Evolutionary conservation across 2,888 invertebrate species (phyloP).

Genomic region (Tridacna crocea): DNA sequence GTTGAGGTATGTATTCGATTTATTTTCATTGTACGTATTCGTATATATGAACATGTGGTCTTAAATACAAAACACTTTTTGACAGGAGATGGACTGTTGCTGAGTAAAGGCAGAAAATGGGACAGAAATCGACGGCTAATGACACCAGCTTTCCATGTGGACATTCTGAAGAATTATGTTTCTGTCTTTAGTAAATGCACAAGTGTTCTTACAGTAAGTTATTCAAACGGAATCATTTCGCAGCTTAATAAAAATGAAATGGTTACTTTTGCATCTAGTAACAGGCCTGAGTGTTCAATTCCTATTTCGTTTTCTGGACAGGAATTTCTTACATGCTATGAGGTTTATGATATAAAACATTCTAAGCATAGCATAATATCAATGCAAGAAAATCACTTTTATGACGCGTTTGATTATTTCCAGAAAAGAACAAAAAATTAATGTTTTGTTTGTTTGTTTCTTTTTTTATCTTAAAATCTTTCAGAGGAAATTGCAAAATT

Average conservation of each 20-base stretch:
- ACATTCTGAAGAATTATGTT: constrained; percentile 66
- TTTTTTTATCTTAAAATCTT: background rate
- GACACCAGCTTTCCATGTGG: constrained; percentile 68
- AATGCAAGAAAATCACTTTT: too few species aligned
- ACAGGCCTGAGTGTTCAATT: too few species aligned
- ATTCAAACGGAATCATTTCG: background rate
- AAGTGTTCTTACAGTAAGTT: constrained; percentile 56
- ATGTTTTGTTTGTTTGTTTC: too few species aligned
- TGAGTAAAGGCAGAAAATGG: constrained; percentile 67
- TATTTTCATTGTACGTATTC: background rate
- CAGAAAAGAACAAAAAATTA: too few species aligned
- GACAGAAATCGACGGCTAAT: constrained; percentile 65
- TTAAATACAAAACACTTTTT: background rate
- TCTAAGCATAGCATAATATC: too few species aligned
- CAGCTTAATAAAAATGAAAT: too few species aligned
- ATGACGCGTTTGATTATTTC: too few species aligned
- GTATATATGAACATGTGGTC: background rate
- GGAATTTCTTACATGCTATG: too few species aligned
- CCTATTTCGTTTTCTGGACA: too few species aligned
- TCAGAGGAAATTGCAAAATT: constrained; percentile 58
- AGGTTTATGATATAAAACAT: too few species aligned
- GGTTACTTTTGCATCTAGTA: too few species aligned
- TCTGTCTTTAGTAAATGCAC: constrained; percentile 55
- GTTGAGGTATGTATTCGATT: too few species aligned
- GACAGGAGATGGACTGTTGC: constrained; percentile 64